phyloP scores from a whole-genome alignment of 2,797 vertebrate genomes.

The Rhinoraja longicauda region DNA sequence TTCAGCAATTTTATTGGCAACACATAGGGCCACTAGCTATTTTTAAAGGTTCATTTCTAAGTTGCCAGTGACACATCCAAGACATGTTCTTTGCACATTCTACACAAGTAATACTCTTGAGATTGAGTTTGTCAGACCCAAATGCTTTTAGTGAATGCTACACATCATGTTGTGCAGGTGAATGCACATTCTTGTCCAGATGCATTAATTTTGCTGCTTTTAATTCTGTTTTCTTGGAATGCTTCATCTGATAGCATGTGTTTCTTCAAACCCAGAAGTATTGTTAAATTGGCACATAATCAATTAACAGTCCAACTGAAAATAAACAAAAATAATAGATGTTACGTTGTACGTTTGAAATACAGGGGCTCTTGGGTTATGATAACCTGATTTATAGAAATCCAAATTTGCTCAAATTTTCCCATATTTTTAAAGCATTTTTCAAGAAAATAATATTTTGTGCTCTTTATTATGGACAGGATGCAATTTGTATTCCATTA shows the following conservation, averaged over 20 bases:
- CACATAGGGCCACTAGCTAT: background rate
- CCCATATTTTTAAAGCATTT: no score
- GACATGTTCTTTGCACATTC: conserved; percentile 28
- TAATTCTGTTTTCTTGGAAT: background rate
- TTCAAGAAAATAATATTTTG: no score
- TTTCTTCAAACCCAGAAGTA: background rate
- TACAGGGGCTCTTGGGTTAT: background rate
- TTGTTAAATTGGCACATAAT: conserved; percentile 7
- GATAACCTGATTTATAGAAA: no score
- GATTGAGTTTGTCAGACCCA: background rate
- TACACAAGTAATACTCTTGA: background rate
- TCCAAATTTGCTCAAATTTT: no score
- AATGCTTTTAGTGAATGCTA: background rate
- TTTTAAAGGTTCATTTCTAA: background rate
- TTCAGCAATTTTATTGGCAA: background rate
- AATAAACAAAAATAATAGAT: background rate
- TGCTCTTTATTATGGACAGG: no score
- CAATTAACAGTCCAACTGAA: background rate
- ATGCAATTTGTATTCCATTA: no score
- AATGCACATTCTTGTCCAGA: background rate
- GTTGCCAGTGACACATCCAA: background rate
- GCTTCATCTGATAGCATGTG: background rate
- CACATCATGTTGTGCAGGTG: conserved; percentile 17
- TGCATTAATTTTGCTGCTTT: conserved; percentile 24
- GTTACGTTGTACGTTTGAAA: background rate